Conservation (phyloP, 2,797 vertebrate species). For the Semotilus atromaculatus region DNA sequence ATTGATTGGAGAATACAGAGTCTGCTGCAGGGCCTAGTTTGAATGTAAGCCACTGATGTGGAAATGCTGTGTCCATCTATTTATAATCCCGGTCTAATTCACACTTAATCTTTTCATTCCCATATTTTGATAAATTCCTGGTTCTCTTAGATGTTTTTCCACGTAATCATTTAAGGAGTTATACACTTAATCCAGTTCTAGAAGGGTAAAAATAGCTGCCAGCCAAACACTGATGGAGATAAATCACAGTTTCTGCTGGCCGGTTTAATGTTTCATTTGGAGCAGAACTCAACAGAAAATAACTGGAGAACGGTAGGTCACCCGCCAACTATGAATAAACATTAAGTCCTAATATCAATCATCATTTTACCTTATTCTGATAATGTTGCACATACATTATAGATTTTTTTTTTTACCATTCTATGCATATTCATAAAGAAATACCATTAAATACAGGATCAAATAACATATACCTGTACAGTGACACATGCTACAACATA, state of each 20-base stretch:
- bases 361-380: not conserved
- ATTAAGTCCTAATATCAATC: not conserved
- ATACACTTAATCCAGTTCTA: constrained; percentile 63
- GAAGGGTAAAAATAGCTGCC: constrained; percentile 44
- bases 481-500: constrained; percentile 35
- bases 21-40: constrained; percentile 62
- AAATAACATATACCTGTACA: not conserved
- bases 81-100: constrained; percentile 74
- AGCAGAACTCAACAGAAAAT: constrained; percentile 11
- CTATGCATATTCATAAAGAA: not conserved
- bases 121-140: constrained; percentile 71
- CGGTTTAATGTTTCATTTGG: constrained; percentile 49
- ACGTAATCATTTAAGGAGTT: constrained; percentile 61
- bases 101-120: constrained; percentile 71
- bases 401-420: not conserved
- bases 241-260: constrained; percentile 33
- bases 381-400: constrained; percentile 1
- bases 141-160: constrained; percentile 65
- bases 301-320: not conserved
- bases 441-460: not conserved
- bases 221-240: constrained; percentile 42
- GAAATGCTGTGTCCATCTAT: constrained; percentile 64
- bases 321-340: not conserved
- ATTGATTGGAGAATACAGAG: constrained; percentile 59
- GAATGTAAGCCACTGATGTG: constrained; percentile 59